A percentile compares a stretch with the other conserved stretches of the same genome.
Evolutionary conservation across 2,888 invertebrate genomes (phyloP).

Genomic region (Eilema caniola): DNA sequence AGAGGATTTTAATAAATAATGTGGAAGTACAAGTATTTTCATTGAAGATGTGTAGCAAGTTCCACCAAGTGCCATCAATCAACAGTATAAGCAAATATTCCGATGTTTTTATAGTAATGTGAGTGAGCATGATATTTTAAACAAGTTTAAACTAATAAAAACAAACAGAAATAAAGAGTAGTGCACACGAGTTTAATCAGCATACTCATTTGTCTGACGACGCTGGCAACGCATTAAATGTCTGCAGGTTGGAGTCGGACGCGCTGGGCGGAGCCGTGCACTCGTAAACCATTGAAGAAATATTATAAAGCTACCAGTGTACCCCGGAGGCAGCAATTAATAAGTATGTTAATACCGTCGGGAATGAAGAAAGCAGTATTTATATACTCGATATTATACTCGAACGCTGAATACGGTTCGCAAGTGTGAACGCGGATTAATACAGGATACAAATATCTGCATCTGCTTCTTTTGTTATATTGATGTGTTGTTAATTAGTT

Average conservation of each 20-base stretch:
- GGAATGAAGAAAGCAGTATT: conserved; percentile 58
- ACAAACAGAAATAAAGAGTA: conserved; percentile 60
- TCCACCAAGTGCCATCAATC: too few relatives aligned
- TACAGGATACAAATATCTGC: conserved; percentile 34
- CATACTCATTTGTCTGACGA: conserved; percentile 76
- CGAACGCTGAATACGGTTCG: conserved; percentile 51
- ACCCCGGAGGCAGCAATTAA: conserved; percentile 82
- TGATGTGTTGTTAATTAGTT: not conserved
- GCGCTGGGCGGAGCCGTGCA: conserved; percentile 71
- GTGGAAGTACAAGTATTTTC: too few relatives aligned
- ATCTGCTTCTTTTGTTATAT: conserved; percentile 20
- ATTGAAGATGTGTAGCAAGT: too few relatives aligned
- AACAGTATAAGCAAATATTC: too few relatives aligned
- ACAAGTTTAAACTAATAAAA: conserved; percentile 32
- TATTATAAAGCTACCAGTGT: conserved; percentile 81
- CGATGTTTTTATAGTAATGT: too few relatives aligned
- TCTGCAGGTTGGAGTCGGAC: conserved; percentile 61
- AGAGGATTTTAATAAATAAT: too few relatives aligned
- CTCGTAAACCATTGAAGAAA: conserved; percentile 79
- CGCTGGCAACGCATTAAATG: conserved; percentile 63
- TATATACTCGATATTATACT: conserved; percentile 55
- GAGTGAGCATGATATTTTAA: too few relatives aligned
- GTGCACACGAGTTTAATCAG: conserved; percentile 76
- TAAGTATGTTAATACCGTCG: conserved; percentile 79
- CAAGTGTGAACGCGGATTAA: conserved; percentile 62